Evolutionary conservation across 2,888 invertebrate species (phyloP).

Genomic region (Mantis religiosa): DNA sequence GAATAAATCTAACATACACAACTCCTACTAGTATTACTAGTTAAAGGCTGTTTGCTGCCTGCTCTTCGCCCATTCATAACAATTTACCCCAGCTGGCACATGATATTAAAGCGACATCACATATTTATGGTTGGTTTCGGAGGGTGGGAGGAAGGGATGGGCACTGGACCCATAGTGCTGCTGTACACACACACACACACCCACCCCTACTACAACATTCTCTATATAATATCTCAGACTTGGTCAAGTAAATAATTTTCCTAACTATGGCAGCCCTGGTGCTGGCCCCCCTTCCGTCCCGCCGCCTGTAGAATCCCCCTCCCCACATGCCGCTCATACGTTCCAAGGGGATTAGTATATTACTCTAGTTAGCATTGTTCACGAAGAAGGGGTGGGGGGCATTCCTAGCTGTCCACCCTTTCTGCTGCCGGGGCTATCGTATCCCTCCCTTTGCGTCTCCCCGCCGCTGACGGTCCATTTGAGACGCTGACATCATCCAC

Average conservation of each 20-base stretch:
- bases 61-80: slow-evolving; percentile 45
- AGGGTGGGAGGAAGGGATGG: slow-evolving; percentile 28
- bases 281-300: background rate
- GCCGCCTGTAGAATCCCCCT: background rate
- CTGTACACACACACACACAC: background rate
- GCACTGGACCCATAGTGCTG: background rate
- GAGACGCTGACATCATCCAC: background rate
- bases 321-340: slow-evolving; percentile 27
- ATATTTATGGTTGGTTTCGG: slow-evolving; percentile 47
- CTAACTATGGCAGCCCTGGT: slow-evolving; percentile 25
- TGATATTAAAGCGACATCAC: slow-evolving; percentile 49
- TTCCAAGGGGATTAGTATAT: slow-evolving; percentile 30
- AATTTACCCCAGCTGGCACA: slow-evolving; percentile 50
- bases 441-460: background rate
- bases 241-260: slow-evolving; percentile 30
- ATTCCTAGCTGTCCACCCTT: slow-evolving; percentile 17
- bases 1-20: slow-evolving; percentile 29
- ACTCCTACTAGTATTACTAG: slow-evolving; percentile 29
- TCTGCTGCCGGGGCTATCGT: background rate
- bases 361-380: slow-evolving; percentile 27
- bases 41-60: slow-evolving; percentile 29
- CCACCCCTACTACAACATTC: background rate
- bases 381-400: slow-evolving; percentile 1
- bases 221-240: slow-evolving; percentile 28
- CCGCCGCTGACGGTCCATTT: background rate